Base-by-base conservation (phyloP, 2,888 invertebrate species). In the Monoplex corrugatus region DNA sequence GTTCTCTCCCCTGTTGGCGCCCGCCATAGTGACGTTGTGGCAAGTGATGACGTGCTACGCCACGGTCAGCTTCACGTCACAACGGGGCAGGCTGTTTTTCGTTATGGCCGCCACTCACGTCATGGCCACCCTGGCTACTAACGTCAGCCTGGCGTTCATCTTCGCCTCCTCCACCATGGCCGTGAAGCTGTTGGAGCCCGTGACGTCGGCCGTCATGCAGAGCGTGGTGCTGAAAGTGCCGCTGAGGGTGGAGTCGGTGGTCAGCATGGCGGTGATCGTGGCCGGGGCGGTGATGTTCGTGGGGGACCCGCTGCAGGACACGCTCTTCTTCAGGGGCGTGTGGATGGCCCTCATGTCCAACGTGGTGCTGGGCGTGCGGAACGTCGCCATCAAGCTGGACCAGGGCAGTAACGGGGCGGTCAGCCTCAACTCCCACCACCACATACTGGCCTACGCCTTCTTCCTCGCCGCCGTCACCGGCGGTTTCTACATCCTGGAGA, bases 91-190 rank as follows among this genome's bases (percentile, higher is more conserved):
- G 23, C 38, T 40, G 3, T 87, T 78, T 43, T 13, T 28, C 32
- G 45, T 78, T 10, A 85, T 87, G 32, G 57, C 63, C 68, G 13
- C 88, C 2, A 83, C 89, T 0, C 93, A 93, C 86, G 84, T 75
- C 10, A 3, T 91, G 32, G 92, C 93, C 19, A 92, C 92, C 0
- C 82, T 91, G 43, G 84, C 90, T 16, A 93, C 93, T 23, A 93
- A 92, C 87, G 50, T 72, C 45, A 93, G 93, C 89, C 91, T 93
- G 90, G 87, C 91, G 1, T 40, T 91, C 13, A 90, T 92, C 75
- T 86, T 90, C 50, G 92, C 92, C 0, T 90, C 92, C n/a, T 92
- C 92, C 28, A 92, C 93, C 28, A 91, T 93, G 87, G 92, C 93
- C 57, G 89, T 93, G 82, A 93, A 93, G 43, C 84, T 92, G 32